These are phyloP conservation scores for Cichlasoma orientale DNA, from an alignment of 2,797 vertebrate species.

Conservation along the genomic window DNA sequence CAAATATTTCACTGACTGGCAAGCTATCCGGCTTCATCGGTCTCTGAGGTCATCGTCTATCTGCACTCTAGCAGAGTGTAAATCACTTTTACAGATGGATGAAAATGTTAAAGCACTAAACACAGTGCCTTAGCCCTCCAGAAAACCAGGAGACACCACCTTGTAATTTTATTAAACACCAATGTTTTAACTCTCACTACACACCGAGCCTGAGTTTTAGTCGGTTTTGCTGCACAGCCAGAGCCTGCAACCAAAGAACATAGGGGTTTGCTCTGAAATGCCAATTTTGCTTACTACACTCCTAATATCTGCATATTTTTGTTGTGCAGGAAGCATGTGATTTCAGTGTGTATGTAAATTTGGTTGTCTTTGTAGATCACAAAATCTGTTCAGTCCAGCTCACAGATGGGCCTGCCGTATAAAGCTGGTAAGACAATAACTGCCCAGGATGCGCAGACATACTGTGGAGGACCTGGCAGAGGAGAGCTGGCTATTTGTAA, in stretches of 20 bases:
- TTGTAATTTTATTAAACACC: constrained; percentile 19
- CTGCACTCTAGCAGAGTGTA: not conserved
- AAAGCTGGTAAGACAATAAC: constrained; percentile 66
- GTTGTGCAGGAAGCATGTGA: not conserved
- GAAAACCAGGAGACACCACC: not conserved
- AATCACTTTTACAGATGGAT: constrained; percentile 1
- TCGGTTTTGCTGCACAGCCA: not conserved
- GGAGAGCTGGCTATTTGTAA: constrained; percentile 59
- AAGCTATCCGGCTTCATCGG: not conserved
- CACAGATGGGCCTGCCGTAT: constrained; percentile 63
- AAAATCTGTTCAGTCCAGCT: constrained; percentile 59
- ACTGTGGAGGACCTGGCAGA: constrained; percentile 66
- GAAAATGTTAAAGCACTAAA: constrained; percentile 1
- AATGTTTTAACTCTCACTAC: not conserved
- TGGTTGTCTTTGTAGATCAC: constrained; percentile 58
- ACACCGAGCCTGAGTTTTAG: not conserved
- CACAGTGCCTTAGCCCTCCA: not conserved
- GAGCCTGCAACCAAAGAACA: not conserved
- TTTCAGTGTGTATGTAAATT: constrained; percentile 50
- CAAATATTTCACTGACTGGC: not conserved
- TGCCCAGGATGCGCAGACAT: constrained; percentile 53
- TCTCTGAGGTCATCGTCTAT: not conserved
- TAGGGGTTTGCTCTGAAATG: not conserved
- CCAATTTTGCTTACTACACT: not conserved
- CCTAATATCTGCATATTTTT: constrained; percentile 1